Evolutionary conservation across 2,888 invertebrate species (phyloP).

Genomic region (Empis stercorea): DNA sequence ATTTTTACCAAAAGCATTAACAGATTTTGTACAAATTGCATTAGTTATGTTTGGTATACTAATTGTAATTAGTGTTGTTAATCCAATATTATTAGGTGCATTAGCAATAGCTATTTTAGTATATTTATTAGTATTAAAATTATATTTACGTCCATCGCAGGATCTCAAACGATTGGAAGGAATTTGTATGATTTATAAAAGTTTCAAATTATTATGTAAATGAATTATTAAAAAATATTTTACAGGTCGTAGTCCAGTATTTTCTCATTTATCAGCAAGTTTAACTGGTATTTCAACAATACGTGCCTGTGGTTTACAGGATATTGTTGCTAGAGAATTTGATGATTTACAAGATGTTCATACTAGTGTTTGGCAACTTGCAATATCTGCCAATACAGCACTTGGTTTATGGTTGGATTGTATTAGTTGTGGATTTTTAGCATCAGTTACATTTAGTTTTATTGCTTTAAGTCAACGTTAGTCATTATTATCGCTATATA

Average conservation of each 20-base stretch:
- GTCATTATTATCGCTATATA: slow-evolving; percentile 14
- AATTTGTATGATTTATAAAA: slow-evolving; percentile 46
- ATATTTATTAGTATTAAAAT: slow-evolving; percentile 49
- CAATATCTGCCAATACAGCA: slow-evolving; percentile 38
- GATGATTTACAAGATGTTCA: slow-evolving; percentile 52
- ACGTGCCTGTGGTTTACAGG: slow-evolving; percentile 60
- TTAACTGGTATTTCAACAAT: slow-evolving; percentile 79
- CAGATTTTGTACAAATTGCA: slow-evolving; percentile 42
- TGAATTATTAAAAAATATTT: too few relatives aligned
- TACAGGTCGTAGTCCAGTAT: slow-evolving; percentile 72
- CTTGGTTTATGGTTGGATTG: slow-evolving; percentile 65
- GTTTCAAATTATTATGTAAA: too few relatives aligned
- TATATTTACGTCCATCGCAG: slow-evolving; percentile 61
- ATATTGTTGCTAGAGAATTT: slow-evolving; percentile 60
- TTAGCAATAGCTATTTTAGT: slow-evolving; percentile 48
- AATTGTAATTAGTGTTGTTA: slow-evolving; percentile 56
- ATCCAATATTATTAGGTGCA: slow-evolving; percentile 53
- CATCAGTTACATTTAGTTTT: slow-evolving; percentile 49
- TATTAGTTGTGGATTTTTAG: slow-evolving; percentile 53
- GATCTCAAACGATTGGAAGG: slow-evolving; percentile 62
- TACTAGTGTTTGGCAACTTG: slow-evolving; percentile 33
- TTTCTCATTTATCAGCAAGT: slow-evolving; percentile 79
- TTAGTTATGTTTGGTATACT: slow-evolving; percentile 59
- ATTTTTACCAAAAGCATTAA: slow-evolving; percentile 39
- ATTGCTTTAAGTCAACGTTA: slow-evolving; percentile 46